phyloP scores from a whole-genome alignment of 2,797 vertebrate genomes.

The Poliocrania exsul region DNA sequence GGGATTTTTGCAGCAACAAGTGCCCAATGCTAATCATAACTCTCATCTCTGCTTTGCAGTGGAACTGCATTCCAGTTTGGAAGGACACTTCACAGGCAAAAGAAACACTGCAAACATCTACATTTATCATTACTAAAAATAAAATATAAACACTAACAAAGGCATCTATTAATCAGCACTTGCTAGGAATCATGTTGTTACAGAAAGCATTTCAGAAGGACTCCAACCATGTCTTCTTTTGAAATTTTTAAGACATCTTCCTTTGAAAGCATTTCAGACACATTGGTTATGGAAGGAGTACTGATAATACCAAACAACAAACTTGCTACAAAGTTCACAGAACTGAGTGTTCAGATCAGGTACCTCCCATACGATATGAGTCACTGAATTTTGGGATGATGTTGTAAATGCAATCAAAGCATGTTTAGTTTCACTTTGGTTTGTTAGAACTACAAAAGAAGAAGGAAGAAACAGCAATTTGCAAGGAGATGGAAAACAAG shows the following conservation, averaged over 20 bases:
- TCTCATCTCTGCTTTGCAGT: neutral
- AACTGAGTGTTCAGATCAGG: neutral
- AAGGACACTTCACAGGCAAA: neutral
- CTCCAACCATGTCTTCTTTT: slow-evolving; percentile 12
- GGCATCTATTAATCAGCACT: neutral
- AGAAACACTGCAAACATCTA: neutral
- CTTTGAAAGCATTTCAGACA: slow-evolving; percentile 67
- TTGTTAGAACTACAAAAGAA: slow-evolving; percentile 48
- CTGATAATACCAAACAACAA: slow-evolving; percentile 10
- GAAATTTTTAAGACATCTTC: slow-evolving; percentile 33
- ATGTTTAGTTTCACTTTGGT: slow-evolving; percentile 18
- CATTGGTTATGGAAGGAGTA: slow-evolving; percentile 15
- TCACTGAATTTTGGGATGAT: neutral
- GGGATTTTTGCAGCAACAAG: neutral
- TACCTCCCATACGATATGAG: neutral
- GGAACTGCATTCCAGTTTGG: neutral
- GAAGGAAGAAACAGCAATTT: slow-evolving; percentile 18
- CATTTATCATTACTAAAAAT: slow-evolving; percentile 34
- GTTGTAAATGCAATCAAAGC: slow-evolving; percentile 20
- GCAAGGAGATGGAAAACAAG: slow-evolving; percentile 43
- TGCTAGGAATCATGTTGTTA: neutral
- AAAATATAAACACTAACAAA: slow-evolving; percentile 25
- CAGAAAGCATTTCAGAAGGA: slow-evolving; percentile 20
- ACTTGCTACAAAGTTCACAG: neutral
- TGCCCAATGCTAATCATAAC: neutral